phyloP scores from a whole-genome alignment of 2,113 vertebrate genomes.

The Gracilinanus agilis region DNA sequence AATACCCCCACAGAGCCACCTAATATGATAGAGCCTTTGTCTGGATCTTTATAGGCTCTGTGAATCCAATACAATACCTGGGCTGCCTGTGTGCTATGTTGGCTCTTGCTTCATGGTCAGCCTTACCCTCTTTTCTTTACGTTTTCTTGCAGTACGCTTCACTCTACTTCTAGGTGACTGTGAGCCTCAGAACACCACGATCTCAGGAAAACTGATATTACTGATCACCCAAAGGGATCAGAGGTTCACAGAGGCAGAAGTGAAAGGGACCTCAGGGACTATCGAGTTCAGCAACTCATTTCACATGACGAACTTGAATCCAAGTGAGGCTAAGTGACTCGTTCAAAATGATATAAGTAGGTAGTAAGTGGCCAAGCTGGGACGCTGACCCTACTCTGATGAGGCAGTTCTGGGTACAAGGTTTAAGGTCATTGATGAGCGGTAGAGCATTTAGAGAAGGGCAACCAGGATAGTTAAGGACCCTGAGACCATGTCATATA shows the following conservation, averaged over 20 bases:
- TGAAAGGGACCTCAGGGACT: background rate
- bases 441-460: too few species aligned
- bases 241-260: too few species aligned
- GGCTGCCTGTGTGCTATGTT: too few species aligned
- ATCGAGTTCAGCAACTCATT: background rate
- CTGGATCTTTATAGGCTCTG: background rate
- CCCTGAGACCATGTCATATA: too few species aligned
- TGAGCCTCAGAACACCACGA: background rate
- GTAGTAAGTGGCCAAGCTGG: background rate
- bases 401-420: too few species aligned
- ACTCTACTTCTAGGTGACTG: background rate
- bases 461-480: too few species aligned
- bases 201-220: background rate
- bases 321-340: background rate
- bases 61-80: background rate
- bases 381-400: too few species aligned
- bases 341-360: background rate
- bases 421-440: too few species aligned
- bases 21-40: background rate
- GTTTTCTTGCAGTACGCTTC: background rate
- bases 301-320: background rate
- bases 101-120: background rate
- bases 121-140: background rate
- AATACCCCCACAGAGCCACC: background rate
- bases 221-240: background rate